Evolutionary conservation across 2,797 vertebrate genomes (phyloP).

Genomic region (Fistularia commersonii): DNA sequence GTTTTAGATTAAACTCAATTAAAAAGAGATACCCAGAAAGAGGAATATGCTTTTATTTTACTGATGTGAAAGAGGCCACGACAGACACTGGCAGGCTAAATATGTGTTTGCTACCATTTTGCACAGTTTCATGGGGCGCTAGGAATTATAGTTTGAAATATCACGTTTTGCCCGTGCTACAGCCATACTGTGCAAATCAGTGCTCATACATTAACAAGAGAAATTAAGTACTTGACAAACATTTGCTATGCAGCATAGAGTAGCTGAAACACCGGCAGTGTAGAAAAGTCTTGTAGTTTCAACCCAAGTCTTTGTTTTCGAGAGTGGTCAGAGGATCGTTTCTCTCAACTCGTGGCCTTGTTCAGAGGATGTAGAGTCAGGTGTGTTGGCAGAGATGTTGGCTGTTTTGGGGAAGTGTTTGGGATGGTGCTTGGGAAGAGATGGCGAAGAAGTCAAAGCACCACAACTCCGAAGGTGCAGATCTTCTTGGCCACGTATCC

Average conservation of each 20-base stretch:
- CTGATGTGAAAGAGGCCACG: constrained; percentile 60
- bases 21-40: constrained; percentile 73
- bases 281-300: constrained; percentile 46
- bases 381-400: constrained; percentile 39
- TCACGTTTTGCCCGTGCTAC: constrained; percentile 46
- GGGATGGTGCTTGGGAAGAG: constrained; percentile 62
- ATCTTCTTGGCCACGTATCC: constrained; percentile 75
- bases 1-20: constrained; percentile 56
- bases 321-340: constrained; percentile 83
- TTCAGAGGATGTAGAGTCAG: constrained; percentile 51
- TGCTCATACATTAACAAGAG: constrained; percentile 5
- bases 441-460: constrained; percentile 77
- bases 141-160: constrained; percentile 39
- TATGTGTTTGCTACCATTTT: constrained; percentile 75
- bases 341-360: constrained; percentile 83
- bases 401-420: constrained; percentile 54
- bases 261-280: constrained; percentile 38
- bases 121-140: constrained; percentile 63
- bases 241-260: constrained; percentile 27
- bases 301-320: constrained; percentile 31
- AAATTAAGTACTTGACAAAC: constrained; percentile 34
- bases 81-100: constrained; percentile 61
- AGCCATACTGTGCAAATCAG: constrained; percentile 36
- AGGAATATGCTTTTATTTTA: constrained; percentile 70
- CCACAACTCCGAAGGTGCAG: constrained; percentile 88